Evolutionary conservation across 2,797 vertebrate genomes (phyloP).

Genomic region (Syngnathus acus): DNA sequence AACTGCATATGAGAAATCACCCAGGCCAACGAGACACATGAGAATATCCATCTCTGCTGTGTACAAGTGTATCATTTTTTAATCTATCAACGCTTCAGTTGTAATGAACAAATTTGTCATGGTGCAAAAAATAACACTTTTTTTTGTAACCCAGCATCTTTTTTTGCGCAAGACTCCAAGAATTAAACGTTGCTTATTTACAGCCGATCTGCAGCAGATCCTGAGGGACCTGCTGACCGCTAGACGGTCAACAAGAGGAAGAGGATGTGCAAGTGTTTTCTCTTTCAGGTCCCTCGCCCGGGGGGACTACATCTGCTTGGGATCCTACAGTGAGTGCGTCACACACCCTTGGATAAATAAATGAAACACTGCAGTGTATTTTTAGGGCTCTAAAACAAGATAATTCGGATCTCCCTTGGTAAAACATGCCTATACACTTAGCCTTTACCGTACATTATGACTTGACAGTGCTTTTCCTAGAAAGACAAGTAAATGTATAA

Average conservation of each 20-base stretch:
- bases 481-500: slow-evolving; percentile 1
- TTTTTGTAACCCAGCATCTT: neutral
- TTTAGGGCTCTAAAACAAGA: slow-evolving; percentile 33
- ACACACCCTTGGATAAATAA: slow-evolving; percentile 43
- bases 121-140: neutral
- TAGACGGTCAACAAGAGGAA: slow-evolving; percentile 10
- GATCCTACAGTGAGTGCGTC: slow-evolving; percentile 28
- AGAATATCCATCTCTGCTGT: neutral
- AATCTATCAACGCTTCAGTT: neutral
- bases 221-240: slow-evolving; percentile 13
- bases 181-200: slow-evolving; percentile 9
- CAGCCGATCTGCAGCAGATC: slow-evolving; percentile 14
- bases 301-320: slow-evolving; percentile 36
- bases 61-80: neutral
- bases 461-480: neutral
- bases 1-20: slow-evolving; percentile 30
- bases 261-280: slow-evolving; percentile 23
- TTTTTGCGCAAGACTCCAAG: neutral
- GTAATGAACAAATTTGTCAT: neutral
- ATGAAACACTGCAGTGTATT: slow-evolving; percentile 30
- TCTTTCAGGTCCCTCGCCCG: slow-evolving; percentile 25
- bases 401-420: slow-evolving; percentile 8
- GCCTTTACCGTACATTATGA: neutral
- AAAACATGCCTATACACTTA: slow-evolving; percentile 26
- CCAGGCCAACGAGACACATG: neutral